A percentile compares a stretch with the other conserved stretches of the same genome.
Evolutionary conservation across 92 coral and sea anemone genomes (phyloP).

Genomic region (Heteractis magnifica): DNA sequence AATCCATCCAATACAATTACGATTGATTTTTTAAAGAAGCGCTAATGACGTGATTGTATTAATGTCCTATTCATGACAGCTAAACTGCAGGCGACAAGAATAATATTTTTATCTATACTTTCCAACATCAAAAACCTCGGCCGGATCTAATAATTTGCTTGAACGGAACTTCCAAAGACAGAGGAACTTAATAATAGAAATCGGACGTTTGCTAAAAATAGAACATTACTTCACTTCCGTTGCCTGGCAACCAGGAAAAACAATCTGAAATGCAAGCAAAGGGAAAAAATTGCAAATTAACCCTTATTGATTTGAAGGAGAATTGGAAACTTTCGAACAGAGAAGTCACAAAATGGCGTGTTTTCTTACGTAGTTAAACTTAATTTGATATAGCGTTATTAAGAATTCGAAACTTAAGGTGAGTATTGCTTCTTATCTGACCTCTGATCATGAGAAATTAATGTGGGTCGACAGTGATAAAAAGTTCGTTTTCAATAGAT

Average conservation of each 20-base stretch:
- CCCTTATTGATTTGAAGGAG: not conserved
- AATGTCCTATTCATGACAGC: no score
- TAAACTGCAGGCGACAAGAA: no score
- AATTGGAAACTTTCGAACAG: not conserved
- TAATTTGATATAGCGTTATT: no score
- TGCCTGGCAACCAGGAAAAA: not conserved
- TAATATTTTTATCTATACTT: not conserved
- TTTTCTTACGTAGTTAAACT: no score
- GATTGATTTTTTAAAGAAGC: no score
- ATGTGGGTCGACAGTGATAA: not conserved
- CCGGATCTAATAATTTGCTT: not conserved
- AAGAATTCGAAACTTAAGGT: no score
- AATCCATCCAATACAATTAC: no score
- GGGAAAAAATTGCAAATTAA: not conserved
- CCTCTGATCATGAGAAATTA: no score
- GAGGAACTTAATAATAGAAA: not conserved
- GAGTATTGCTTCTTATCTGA: no score
- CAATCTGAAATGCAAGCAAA: not conserved
- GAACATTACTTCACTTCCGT: not conserved
- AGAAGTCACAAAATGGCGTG: not conserved
- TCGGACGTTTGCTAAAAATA: slow-evolving; percentile 1
- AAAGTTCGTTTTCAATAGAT: not conserved
- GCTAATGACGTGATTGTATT: not conserved
- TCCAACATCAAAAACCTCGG: not conserved
- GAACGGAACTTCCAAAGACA: not conserved